phyloP scores from a whole-genome alignment of 2,113 vertebrate species.

The Scolopax mira region DNA sequence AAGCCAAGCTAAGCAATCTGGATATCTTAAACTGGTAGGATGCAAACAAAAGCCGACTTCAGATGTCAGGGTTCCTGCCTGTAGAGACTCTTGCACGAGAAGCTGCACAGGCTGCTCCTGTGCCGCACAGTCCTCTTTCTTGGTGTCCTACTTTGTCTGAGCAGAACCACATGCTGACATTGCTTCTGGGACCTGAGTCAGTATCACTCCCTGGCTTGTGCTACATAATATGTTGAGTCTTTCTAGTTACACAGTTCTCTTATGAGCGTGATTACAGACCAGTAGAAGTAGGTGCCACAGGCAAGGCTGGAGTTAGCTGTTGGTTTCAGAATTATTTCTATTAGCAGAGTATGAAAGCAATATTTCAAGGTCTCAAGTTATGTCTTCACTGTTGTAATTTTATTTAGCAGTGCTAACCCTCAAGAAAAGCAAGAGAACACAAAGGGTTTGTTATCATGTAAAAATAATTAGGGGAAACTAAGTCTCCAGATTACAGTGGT shows the following conservation, averaged over 20 bases:
- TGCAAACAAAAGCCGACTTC: background rate
- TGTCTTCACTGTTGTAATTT: background rate
- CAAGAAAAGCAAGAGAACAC: background rate
- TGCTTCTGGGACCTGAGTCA: background rate
- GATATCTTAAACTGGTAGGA: background rate
- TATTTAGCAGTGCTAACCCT: background rate
- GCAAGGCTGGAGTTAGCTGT: background rate
- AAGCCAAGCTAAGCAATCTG: background rate
- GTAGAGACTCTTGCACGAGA: background rate
- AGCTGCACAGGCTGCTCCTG: background rate
- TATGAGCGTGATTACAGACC: background rate
- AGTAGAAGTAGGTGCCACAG: background rate
- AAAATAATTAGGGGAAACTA: background rate
- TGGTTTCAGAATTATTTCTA: background rate
- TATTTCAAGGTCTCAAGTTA: background rate
- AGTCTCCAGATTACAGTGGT: background rate
- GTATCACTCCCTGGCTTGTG: background rate
- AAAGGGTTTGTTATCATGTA: background rate
- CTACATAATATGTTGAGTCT: accelerated
- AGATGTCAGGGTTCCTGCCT: background rate
- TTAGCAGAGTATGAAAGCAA: background rate
- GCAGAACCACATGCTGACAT: accelerated
- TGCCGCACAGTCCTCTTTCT: background rate
- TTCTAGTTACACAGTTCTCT: background rate
- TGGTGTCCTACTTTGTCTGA: background rate